Conservation (phyloP, 2,888 invertebrate genomes). For the Ochropleura plecta region DNA sequence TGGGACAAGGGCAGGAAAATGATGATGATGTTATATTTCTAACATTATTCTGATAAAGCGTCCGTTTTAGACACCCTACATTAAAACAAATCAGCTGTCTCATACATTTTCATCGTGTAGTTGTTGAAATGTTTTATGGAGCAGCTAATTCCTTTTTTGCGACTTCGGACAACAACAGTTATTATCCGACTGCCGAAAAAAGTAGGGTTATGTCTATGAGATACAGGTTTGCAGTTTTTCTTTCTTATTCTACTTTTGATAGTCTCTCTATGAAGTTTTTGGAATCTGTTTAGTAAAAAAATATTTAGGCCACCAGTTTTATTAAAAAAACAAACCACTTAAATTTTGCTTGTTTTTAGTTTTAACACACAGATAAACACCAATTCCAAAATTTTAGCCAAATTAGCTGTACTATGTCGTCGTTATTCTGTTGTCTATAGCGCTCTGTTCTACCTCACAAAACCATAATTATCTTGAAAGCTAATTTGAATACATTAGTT, state of each 20-base stretch:
- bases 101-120: not conserved
- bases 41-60: too few relatives aligned
- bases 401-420: not conserved
- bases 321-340: not conserved
- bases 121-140: not conserved
- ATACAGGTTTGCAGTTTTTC: not conserved
- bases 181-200: too few relatives aligned
- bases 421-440: slow-evolving; percentile 3
- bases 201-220: too few relatives aligned
- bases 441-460: slow-evolving; percentile 4
- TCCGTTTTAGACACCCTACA: too few relatives aligned
- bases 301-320: not conserved
- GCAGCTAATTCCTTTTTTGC: not conserved
- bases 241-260: not conserved
- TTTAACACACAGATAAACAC: not conserved
- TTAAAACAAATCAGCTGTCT: not conserved
- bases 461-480: slow-evolving; percentile 19
- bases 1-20: too few relatives aligned
- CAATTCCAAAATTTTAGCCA: not conserved
- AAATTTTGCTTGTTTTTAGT: not conserved
- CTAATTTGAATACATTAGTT: slow-evolving; percentile 45
- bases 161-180: not conserved
- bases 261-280: not conserved
- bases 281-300: not conserved
- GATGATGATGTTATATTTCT: too few relatives aligned